Evolutionary conservation across 2,113 vertebrate species (phyloP), one percentile per base, ranked within the genome.

Genomic region (Ochotona princeps): DNA sequence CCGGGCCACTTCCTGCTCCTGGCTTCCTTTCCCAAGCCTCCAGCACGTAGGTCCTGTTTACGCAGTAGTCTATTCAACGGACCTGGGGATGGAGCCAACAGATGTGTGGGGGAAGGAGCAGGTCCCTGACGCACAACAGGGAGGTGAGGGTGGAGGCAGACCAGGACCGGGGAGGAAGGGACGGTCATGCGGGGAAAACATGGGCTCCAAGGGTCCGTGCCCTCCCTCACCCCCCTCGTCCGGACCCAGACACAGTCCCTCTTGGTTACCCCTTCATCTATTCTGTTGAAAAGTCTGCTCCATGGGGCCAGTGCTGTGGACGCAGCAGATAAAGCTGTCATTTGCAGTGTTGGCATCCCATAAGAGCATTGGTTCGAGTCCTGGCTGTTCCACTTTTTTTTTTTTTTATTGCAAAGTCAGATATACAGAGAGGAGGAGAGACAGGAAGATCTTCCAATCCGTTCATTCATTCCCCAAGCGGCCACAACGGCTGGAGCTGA

Each of bases 91-190:
- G 47, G 21, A 84, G 32, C 49, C 0, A 5, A 47, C 92, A 96
- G 84, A 76, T 85, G n/a, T 92, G 30, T 83, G 0, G 23, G 86
- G 61, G 21, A 94, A 89, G 94, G 93, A 86, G 80, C 82, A 94
- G 92, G 30, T 8, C 14, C 25, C 38, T 57, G 18, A 11, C n/a
- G n/a, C n/a, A 47, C 91, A 26, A 23, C 21, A 26, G 57, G 73
- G 82, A 17, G 28, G 11, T 18, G 18, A 7, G 44, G 10, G 26
- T 65, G 14, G 73, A 60, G 76, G 32, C 47, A 18, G 69, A 47
- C 13, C 14, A 28, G 38, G 70, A 23, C 13, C 44, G 8, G 18
- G 44, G 35, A 47, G 69, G 13, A 49, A 21, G 23, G 1, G 74
- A 49, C n/a, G 25, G 20, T n/a, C 8, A 14, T 1, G 1, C 5